Base-by-base conservation (phyloP, 2,797 vertebrate genomes). In the Xerus rutilus region DNA sequence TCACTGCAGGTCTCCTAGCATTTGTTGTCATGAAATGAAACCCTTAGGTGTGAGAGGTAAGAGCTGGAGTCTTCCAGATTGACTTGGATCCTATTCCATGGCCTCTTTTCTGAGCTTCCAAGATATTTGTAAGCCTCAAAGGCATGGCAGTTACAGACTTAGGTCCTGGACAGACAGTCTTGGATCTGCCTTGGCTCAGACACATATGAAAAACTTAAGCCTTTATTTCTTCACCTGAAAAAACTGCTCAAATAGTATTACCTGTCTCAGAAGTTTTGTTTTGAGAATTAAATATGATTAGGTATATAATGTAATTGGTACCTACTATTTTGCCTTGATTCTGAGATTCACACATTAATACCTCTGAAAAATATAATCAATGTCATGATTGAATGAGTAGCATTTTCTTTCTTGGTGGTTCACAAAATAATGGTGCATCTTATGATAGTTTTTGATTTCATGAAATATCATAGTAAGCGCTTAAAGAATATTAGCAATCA, bases 301-400 rank as follows among this genome's bases (percentile, higher is more conserved):
- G 32, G 15, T 67, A 69, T 30, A 12, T 15, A 62, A 8, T 89
- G 17, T 17, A 8, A 43, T 83, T 49, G 49, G 14, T 54, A 9
- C 21, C 45, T 7, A 20, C 13, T 15, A 17, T 47, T 89, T 92
- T 83, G 47, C 81, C 65, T 49, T 89, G 89, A 77, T 87, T 92
- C 62, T 45, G 62, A 95, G 77, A 78, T 25, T 73, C 59, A 79
- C 15, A 43, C 15, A 39, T 49, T 62, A 74, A 49, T 1, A 23
- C 81, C 45, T 95, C 62, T 82, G 79, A 93, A 84, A 72, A 78
- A 74, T 43, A 43, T 72, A 54, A 70, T 70, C 74, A 59, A 57
- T 47, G 23, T 35, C 52, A 64, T 57, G 62, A 82, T 87, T 94
- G 67, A 47, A 86, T 47, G 62, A 32, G 67, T 17, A 57, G 43